Evolutionary conservation across 2,113 vertebrate species (phyloP).

Genomic region (Python bivittatus): DNA sequence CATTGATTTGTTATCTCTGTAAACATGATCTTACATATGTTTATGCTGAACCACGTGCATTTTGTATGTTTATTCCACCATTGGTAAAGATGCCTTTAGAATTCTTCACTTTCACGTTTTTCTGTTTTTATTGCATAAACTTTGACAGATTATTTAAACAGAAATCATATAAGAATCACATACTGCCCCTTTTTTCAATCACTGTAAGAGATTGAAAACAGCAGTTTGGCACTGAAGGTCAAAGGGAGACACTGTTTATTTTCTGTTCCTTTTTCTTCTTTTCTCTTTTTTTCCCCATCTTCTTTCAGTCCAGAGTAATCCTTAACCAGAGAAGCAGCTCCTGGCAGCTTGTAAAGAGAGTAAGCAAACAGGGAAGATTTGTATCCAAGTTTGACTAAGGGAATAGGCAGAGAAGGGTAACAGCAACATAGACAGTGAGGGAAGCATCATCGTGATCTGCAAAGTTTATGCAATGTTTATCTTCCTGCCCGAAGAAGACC

Average conservation of each 20-base stretch:
- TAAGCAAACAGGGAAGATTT: background rate
- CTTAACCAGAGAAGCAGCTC: background rate
- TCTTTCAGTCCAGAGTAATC: background rate
- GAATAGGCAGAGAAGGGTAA: background rate
- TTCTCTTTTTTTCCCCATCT: background rate
- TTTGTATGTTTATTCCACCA: background rate
- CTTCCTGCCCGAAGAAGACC: background rate
- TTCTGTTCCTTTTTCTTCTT: background rate
- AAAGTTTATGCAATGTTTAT: background rate
- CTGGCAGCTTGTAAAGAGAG: background rate
- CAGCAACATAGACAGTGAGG: background rate
- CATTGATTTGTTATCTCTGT: background rate
- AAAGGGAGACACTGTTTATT: background rate
- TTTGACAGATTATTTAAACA: background rate
- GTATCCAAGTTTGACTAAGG: background rate
- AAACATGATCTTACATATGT: background rate
- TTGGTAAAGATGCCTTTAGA: background rate
- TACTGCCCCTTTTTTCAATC: background rate
- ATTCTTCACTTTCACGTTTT: background rate
- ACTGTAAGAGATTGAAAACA: background rate
- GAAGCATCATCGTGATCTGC: background rate
- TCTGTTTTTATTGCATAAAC: background rate
- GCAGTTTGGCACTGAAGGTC: background rate
- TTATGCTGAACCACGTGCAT: background rate
- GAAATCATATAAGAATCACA: background rate